Evolutionary conservation across 2,797 vertebrate genomes (phyloP).

Genomic region (Rousettus madagascariensis): DNA sequence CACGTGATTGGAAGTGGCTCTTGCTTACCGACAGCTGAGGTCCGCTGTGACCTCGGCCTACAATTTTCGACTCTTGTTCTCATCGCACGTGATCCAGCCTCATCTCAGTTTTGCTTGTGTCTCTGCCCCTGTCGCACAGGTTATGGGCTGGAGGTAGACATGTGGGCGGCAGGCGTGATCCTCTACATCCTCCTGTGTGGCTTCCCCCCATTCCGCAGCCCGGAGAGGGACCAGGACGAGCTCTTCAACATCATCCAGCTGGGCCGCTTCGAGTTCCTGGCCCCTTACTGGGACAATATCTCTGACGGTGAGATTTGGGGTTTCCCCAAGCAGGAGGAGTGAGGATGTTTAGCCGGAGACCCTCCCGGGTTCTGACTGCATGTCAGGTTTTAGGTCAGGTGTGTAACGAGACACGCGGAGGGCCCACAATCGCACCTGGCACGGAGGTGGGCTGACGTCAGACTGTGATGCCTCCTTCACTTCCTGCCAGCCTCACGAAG

Average conservation of each 20-base stretch:
- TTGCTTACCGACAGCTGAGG: not conserved
- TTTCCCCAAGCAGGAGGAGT: rapidly evolving
- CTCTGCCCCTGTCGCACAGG: constrained; percentile 83
- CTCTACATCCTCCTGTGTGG: constrained; percentile 96
- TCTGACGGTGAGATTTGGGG: constrained; percentile 89
- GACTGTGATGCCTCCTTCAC: not conserved
- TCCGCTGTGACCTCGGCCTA: not conserved
- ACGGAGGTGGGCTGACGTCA: rapidly evolving
- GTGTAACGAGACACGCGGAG: not conserved
- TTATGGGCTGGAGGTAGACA: constrained; percentile 95
- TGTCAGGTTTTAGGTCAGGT: not conserved
- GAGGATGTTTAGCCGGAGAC: not conserved
- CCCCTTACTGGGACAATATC: constrained; percentile 96
- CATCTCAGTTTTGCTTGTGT: not conserved
- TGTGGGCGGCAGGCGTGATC: constrained; percentile 98
- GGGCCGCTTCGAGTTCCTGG: constrained; percentile 92
- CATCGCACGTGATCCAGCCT: not conserved
- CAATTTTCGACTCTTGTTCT: rapidly evolving
- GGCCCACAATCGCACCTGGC: rapidly evolving
- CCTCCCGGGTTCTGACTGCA: not conserved
- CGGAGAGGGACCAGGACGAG: constrained; percentile 94
- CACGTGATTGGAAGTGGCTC: not conserved
- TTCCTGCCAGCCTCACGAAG: not conserved
- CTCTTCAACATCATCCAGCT: constrained; percentile 94
- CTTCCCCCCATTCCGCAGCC: constrained; percentile 96